phyloP scores from a whole-genome alignment of 2,888 invertebrate genomes.

The Biston betularia region DNA sequence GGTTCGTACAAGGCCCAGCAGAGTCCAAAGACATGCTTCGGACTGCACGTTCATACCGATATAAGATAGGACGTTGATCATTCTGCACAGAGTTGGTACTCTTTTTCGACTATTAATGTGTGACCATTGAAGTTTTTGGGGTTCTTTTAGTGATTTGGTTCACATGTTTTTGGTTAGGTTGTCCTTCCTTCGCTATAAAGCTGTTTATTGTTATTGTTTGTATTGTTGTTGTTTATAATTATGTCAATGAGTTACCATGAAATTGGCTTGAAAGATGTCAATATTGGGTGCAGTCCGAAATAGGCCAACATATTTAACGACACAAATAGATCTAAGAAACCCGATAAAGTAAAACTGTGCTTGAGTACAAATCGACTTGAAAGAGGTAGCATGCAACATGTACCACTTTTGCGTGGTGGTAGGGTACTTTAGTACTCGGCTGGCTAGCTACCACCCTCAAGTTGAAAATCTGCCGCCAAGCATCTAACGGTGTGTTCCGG shows the following conservation, averaged over 20 bases:
- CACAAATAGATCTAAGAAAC: too few species aligned
- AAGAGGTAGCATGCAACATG: too few species aligned
- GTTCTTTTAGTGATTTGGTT: neutral
- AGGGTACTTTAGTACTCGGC: too few species aligned
- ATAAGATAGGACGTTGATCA: conserved; percentile 76
- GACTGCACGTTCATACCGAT: conserved; percentile 80
- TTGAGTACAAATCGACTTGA: too few species aligned
- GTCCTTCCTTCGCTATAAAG: neutral
- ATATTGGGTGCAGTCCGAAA: too few species aligned
- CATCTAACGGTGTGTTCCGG: too few species aligned
- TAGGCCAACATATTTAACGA: too few species aligned
- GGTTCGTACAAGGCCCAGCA: conserved; percentile 80
- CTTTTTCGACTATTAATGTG: neutral
- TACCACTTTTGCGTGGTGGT: too few species aligned
- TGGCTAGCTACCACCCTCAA: too few species aligned
- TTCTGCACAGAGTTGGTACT: conserved; percentile 42
- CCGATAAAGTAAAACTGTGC: too few species aligned
- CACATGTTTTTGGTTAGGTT: neutral
- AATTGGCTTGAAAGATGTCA: neutral
- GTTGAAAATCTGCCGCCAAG: too few species aligned
- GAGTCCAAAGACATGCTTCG: conserved; percentile 82
- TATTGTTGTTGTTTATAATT: neutral
- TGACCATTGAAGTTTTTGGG: conserved; percentile 9
- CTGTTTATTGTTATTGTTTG: neutral
- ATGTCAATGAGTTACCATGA: neutral